Conservation (phyloP, 1,140 invertebrate species). For the Drosophila watanabei region DNA sequence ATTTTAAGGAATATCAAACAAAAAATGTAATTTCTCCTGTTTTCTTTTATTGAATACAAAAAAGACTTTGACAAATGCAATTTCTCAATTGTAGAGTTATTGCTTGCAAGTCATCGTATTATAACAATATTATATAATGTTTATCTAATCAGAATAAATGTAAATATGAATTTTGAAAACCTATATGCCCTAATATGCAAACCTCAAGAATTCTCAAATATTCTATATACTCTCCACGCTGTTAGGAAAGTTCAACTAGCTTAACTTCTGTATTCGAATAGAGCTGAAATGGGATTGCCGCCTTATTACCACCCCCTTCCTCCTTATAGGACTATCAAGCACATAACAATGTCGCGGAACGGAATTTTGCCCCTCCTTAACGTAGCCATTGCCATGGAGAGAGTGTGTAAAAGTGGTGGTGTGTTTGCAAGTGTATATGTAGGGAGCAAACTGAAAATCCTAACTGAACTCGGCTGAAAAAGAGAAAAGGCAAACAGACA, state of each 20-base stretch:
- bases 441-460: conserved; percentile 48
- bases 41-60: too few relatives aligned
- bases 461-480: conserved; percentile 54
- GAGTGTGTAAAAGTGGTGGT: conserved; percentile 13
- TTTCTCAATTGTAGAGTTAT: too few relatives aligned
- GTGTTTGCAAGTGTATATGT: conserved; percentile 2
- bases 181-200: not conserved
- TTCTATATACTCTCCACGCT: not conserved
- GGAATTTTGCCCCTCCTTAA: conserved; percentile 54
- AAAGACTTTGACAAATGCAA: too few relatives aligned
- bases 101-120: too few relatives aligned
- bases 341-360: conserved; percentile 51
- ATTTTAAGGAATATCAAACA: too few relatives aligned
- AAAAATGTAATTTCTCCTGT: too few relatives aligned
- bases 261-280: conserved; percentile 21
- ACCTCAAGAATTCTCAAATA: not conserved
- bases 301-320: conserved; percentile 13
- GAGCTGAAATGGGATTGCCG: conserved; percentile 29
- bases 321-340: not conserved
- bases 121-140: not conserved
- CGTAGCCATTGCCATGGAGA: conserved; percentile 35
- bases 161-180: not conserved
- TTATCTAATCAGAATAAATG: too few relatives aligned
- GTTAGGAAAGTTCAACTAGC: conserved; percentile 15
- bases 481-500: conserved; percentile 54